Base-by-base conservation (phyloP, 2,113 vertebrate genomes). In the Micromys minutus region DNA sequence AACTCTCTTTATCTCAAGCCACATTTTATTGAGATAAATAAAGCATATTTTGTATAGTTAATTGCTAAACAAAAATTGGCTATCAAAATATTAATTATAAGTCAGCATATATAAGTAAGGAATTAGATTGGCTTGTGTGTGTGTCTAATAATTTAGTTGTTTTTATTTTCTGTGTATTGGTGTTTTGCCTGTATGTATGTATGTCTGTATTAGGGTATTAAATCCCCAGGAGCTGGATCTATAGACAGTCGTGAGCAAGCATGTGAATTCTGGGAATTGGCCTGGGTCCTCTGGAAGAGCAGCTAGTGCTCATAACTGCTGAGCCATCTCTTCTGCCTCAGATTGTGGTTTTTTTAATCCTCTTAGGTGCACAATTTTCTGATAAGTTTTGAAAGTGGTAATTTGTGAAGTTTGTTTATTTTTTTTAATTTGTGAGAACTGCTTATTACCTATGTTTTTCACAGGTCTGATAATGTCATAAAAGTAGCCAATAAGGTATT, bases 391-490 rank as follows among this genome's bases (percentile, higher is more conserved):
- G 21, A 13, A 89, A 72, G 1, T 80, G 6, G 85, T 72, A 47
- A 83, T 87, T 94, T 91, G 52, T 47, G 10, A 7, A 69, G 63
- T 52, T n/a, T 69, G 11, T 65, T 65, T 72, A 3, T 57, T 80
- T 29, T 81, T 90, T 94, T 74, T 34, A 34, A 65, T 50, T 93
- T 90, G 9, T 89, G 75, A 93, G 45, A 95, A 65, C 24, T 91
- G 42, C 17, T 57, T 12, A 52, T 65, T 47, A 71, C 15, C 3
- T 94, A 4, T 59, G 15, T 80, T 81, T 95, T 47, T 67, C 36
- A 81, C 31, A 39, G 6, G 10, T 74, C 16, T 95, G 84, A 95
- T 91, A 77, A 55, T 93, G 31, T 84, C 39, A 93, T 96, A 72
- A 63, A 95, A 83, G 52, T 21, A 91, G 85, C 65, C 63, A 77